A percentile compares a stretch with the other conserved stretches of the same genome.
phyloP scores from a whole-genome alignment of 53 echinoderm and acorn worm species.

The Hippasteria phrygiana region DNA sequence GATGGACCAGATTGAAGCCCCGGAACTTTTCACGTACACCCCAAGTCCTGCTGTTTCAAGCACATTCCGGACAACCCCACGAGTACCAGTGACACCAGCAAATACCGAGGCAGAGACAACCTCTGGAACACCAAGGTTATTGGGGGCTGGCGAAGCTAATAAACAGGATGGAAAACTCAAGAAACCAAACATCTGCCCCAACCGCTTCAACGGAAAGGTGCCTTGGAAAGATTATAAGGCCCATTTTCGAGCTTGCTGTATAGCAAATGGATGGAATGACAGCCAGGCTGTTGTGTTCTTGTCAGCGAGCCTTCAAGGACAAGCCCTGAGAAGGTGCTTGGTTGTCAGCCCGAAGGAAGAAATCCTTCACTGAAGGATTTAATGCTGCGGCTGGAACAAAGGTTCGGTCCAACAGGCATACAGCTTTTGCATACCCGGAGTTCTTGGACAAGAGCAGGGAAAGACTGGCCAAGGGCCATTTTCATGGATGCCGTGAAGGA shows the following conservation, averaged over 20 bases:
- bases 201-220: slow-evolving; percentile 41
- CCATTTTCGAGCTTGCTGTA: neutral
- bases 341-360: neutral
- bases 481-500: neutral
- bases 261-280: slow-evolving; percentile 25
- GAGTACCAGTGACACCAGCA: slow-evolving; percentile 3
- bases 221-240: slow-evolving; percentile 46
- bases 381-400: neutral
- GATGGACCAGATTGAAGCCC: neutral
- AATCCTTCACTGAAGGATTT: slow-evolving; percentile 13
- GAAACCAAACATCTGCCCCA: slow-evolving; percentile 19
- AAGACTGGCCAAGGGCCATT: slow-evolving; percentile 28
- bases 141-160: neutral
- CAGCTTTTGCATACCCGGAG: neutral
- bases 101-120: neutral
- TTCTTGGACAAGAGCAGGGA: slow-evolving; percentile 20
- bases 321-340: slow-evolving; percentile 23
- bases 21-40: neutral
- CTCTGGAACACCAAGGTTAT: neutral
- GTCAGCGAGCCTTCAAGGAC: slow-evolving; percentile 40
- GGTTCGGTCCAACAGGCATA: slow-evolving; percentile 40
- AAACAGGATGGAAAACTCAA: neutral
- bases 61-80: neutral
- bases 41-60: slow-evolving; percentile 10
- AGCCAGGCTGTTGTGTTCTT: slow-evolving; percentile 15